Conservation (phyloP, 2,888 invertebrate species). For the Harpalus rubripes region DNA sequence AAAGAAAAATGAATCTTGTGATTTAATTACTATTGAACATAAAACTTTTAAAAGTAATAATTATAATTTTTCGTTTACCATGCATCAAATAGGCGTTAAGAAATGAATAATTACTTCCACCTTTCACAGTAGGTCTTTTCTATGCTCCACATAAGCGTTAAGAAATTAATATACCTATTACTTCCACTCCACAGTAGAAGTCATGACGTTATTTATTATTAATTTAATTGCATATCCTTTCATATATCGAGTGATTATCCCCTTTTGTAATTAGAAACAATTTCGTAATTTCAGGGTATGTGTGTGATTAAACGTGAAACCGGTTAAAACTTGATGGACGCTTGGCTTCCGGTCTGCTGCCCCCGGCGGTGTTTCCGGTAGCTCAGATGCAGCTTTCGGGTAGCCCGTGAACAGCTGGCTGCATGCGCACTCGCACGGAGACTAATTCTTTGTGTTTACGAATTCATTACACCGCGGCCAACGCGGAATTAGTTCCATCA, state of each 20-base stretch:
- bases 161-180: too few species aligned
- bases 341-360: constrained; percentile 38
- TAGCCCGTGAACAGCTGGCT: neutral
- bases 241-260: neutral
- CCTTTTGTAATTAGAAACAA: constrained; percentile 58
- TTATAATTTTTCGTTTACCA: too few species aligned
- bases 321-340: constrained; percentile 58
- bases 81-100: too few species aligned
- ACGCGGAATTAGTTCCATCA: neutral
- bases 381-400: constrained; percentile 61
- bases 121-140: too few species aligned
- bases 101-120: too few species aligned
- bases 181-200: too few species aligned
- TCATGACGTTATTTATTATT: too few species aligned
- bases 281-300: constrained; percentile 47
- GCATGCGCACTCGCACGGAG: constrained; percentile 22
- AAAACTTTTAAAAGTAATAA: too few species aligned
- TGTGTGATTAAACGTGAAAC: constrained; percentile 56
- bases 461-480: neutral
- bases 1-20: too few species aligned
- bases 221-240: too few species aligned
- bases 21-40: too few species aligned
- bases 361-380: constrained; percentile 34
- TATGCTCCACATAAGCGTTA: too few species aligned
- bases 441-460: constrained; percentile 8